Evolutionary conservation across 2,113 vertebrate species (phyloP).

Genomic region (Lepus europaeus): DNA sequence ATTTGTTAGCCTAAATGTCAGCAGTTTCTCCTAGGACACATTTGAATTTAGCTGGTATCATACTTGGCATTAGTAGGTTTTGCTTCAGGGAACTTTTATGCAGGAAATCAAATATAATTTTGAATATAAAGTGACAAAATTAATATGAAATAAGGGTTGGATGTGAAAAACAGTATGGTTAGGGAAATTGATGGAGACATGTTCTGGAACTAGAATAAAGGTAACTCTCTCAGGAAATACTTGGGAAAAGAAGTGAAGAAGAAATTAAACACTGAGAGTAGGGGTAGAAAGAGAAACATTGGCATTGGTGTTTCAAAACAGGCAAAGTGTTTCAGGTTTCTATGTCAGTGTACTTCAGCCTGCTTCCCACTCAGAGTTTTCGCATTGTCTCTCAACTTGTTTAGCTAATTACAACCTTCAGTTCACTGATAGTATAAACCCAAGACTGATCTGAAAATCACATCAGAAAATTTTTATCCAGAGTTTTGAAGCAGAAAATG

Average conservation of each 20-base stretch:
- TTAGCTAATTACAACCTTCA: neutral
- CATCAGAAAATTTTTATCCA: neutral
- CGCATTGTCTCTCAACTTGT: neutral
- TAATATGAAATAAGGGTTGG: neutral
- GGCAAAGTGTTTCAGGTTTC: neutral
- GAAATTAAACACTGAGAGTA: neutral
- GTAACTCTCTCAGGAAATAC: neutral
- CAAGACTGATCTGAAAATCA: slow-evolving; percentile 14
- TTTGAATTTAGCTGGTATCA: slow-evolving; percentile 53
- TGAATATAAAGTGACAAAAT: slow-evolving; percentile 45
- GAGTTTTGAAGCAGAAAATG: neutral
- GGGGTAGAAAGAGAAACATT: slow-evolving; percentile 20
- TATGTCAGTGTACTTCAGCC: neutral
- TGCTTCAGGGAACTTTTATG: neutral
- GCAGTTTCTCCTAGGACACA: slow-evolving; percentile 38
- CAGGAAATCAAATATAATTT: slow-evolving; percentile 39
- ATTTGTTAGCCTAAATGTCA: slow-evolving; percentile 39
- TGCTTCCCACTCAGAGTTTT: neutral
- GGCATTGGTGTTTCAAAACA: slow-evolving; percentile 5
- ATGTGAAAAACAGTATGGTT: neutral
- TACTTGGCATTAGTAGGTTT: slow-evolving; percentile 24
- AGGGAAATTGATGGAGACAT: neutral
- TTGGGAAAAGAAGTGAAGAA: slow-evolving; percentile 34
- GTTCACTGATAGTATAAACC: neutral
- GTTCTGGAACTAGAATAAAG: slow-evolving; percentile 10